These are phyloP conservation scores for Apotomis turbidana DNA, from an alignment of 2,888 invertebrate species.

Conservation along the genomic window DNA sequence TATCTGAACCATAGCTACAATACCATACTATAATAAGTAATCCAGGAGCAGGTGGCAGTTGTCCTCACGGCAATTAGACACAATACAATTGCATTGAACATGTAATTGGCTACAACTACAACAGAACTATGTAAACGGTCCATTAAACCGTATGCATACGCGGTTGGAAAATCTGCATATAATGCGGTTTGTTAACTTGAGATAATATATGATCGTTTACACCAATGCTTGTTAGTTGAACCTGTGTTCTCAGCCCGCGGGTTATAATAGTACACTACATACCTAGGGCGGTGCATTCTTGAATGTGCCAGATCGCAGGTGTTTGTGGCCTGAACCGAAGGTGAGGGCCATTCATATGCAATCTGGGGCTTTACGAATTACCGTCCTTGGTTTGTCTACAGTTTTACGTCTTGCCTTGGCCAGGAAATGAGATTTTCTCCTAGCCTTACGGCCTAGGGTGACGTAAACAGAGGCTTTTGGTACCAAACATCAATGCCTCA, in stretches of 20 bases:
- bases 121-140: constrained; percentile 30
- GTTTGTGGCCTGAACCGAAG: too few species aligned
- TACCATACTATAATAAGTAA: background rate
- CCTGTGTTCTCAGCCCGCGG: background rate
- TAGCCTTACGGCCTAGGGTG: too few species aligned
- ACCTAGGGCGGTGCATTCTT: too few species aligned
- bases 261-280: too few species aligned
- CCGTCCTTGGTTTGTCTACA: too few species aligned
- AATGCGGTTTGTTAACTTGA: constrained; percentile 8
- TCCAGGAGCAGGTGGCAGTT: constrained; percentile 8
- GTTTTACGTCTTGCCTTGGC: too few species aligned
- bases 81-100: constrained; percentile 14
- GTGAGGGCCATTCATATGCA: too few species aligned
- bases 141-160: constrained; percentile 16
- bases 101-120: background rate
- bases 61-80: background rate
- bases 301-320: too few species aligned
- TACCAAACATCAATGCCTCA: too few species aligned
- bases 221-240: background rate
- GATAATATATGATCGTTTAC: constrained; percentile 1
- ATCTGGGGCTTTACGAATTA: too few species aligned
- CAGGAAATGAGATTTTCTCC: too few species aligned
- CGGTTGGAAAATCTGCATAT: background rate
- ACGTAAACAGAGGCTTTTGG: too few species aligned
- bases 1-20: background rate